These are phyloP conservation scores for Ibidorhyncha struthersii DNA, from an alignment of 2,113 vertebrate species.

Conservation along the genomic window DNA sequence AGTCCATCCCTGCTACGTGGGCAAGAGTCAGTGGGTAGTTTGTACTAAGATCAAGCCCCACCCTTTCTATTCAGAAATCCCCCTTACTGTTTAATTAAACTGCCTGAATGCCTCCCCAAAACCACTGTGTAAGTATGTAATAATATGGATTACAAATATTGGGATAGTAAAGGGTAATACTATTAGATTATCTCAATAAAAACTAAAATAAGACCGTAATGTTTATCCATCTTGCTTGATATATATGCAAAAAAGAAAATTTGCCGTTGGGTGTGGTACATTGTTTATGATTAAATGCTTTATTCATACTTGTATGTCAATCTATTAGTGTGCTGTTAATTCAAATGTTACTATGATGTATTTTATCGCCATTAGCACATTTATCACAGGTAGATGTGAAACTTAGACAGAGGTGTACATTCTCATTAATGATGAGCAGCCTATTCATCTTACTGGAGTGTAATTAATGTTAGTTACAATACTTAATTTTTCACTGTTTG, in stretches of 20 bases:
- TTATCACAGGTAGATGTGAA: constrained; percentile 88
- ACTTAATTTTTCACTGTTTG: constrained; percentile 89
- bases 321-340: constrained; percentile 84
- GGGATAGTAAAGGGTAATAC: not conserved
- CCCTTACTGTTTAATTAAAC: constrained; percentile 9
- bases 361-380: constrained; percentile 85
- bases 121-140: not conserved
- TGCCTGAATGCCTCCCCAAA: not conserved
- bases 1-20: not conserved
- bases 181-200: not conserved
- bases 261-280: constrained; percentile 73
- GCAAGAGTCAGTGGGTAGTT: not conserved
- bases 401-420: constrained; percentile 88
- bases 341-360: constrained; percentile 85
- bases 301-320: constrained; percentile 80
- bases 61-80: constrained; percentile 37
- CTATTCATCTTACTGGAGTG: constrained; percentile 85
- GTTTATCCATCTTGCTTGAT: constrained; percentile 50
- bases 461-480: constrained; percentile 86
- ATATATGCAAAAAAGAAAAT: constrained; percentile 62
- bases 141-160: not conserved
- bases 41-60: not conserved
- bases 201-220: constrained; percentile 28
- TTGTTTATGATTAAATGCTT: constrained; percentile 85
- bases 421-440: constrained; percentile 90